These are phyloP conservation scores for Tragelaphus imberbis DNA, from an alignment of 2,113 vertebrate genomes.

Conservation along the genomic window DNA sequence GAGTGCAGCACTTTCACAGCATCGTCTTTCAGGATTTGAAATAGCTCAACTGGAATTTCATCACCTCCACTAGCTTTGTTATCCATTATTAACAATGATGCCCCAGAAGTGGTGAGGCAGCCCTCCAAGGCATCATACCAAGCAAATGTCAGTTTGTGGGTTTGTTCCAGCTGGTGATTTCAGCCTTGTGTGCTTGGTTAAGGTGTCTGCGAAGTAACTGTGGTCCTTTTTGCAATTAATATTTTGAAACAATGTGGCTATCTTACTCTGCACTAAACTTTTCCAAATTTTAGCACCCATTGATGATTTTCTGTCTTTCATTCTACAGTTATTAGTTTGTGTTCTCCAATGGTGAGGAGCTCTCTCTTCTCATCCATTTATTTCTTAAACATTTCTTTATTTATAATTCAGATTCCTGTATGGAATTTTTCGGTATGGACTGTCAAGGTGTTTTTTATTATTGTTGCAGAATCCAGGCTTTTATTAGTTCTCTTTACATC, in stretches of 20 bases:
- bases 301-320: neutral
- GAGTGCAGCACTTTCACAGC: no score
- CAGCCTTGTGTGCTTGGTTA: neutral
- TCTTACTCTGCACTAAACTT: neutral
- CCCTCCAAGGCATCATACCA: neutral
- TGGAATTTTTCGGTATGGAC: neutral
- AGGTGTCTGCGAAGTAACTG: neutral
- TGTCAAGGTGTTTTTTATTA: neutral
- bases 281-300: neutral
- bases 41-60: no score
- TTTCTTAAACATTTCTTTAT: neutral
- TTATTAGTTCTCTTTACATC: neutral
- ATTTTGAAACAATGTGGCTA: neutral
- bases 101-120: neutral
- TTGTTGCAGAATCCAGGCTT: neutral
- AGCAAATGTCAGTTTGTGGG: neutral
- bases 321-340: neutral
- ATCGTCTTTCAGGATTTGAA: no score
- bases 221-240: neutral
- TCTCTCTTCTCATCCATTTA: neutral
- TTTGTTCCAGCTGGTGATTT: neutral
- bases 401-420: neutral
- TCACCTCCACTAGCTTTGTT: neutral
- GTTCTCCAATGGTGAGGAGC: neutral
- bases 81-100: neutral